A percentile compares a stretch with the other conserved stretches of the same genome.
phyloP scores from a whole-genome alignment of 2,797 vertebrate species.

The Nasua narica region DNA sequence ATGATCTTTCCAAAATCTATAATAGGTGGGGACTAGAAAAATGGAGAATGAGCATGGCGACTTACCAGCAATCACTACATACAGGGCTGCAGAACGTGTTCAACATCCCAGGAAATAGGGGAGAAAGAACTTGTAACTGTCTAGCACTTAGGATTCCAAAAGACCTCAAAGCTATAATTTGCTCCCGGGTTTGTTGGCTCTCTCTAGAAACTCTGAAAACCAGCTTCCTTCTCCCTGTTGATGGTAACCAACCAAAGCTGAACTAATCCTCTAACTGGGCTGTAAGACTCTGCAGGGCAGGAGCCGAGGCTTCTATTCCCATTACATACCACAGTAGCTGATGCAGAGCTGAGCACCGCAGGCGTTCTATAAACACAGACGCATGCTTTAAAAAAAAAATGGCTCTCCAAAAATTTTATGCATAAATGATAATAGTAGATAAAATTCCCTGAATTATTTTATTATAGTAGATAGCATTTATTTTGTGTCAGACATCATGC shows the following conservation, averaged over 20 bases:
- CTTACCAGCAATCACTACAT: not conserved
- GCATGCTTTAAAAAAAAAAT: not conserved
- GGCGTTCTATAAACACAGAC: not conserved
- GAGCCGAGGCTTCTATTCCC: not conserved
- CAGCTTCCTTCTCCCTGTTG: not conserved
- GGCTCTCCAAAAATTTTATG: not conserved
- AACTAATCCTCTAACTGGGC: not conserved
- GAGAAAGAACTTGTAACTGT: not conserved
- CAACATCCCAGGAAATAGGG: not conserved
- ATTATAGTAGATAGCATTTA: not conserved
- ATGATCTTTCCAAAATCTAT: slow-evolving; percentile 98
- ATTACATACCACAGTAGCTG: not conserved
- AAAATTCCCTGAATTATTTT: not conserved
- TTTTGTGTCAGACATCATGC: not conserved
- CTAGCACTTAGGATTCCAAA: not conserved
- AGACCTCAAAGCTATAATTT: not conserved
- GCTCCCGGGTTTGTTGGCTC: not conserved
- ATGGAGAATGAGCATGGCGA: not conserved
- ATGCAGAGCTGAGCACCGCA: not conserved
- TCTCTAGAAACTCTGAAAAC: not conserved
- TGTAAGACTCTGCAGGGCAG: not conserved
- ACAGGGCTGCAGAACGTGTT: not conserved
- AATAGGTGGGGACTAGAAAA: slow-evolving; percentile 84
- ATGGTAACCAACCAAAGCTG: not conserved
- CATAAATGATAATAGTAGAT: not conserved